A percentile compares a stretch with the other conserved stretches of the same genome.
phyloP scores from a whole-genome alignment of 1,140 invertebrate species.

The Panulirus ornatus region DNA sequence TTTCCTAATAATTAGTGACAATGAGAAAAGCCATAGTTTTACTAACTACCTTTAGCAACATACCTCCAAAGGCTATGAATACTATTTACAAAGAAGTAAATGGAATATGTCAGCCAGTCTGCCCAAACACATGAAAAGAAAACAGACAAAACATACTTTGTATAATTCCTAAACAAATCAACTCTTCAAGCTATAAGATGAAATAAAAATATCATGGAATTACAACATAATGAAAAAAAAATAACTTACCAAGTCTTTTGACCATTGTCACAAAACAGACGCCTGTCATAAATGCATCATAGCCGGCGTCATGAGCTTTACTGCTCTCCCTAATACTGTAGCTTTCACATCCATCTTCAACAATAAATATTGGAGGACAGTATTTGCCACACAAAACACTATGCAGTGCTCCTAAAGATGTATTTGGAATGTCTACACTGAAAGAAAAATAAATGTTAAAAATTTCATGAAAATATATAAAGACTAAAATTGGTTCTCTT shows the following conservation, averaged over 20 bases:
- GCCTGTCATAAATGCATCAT: constrained; percentile 74
- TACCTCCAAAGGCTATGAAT: too few species aligned
- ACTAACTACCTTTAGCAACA: too few species aligned
- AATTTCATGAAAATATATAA: too few species aligned
- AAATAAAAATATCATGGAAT: too few species aligned
- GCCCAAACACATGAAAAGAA: background rate
- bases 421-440: constrained; percentile 69
- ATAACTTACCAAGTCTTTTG: constrained; percentile 66
- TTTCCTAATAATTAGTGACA: too few species aligned
- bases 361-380: constrained; percentile 35
- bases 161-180: too few species aligned
- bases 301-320: constrained; percentile 70
- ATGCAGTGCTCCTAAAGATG: constrained; percentile 52
- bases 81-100: too few species aligned
- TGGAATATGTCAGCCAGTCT: background rate
- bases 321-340: background rate
- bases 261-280: constrained; percentile 69
- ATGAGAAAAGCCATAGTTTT: too few species aligned
- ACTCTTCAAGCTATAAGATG: too few species aligned
- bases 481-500: too few species aligned
- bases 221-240: too few species aligned
- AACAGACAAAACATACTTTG: background rate
- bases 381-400: constrained; percentile 47
- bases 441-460: background rate
- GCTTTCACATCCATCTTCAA: constrained; percentile 46